Evolutionary conservation across 2,888 invertebrate genomes (phyloP).

Genomic region (Abscondita cerata): DNA sequence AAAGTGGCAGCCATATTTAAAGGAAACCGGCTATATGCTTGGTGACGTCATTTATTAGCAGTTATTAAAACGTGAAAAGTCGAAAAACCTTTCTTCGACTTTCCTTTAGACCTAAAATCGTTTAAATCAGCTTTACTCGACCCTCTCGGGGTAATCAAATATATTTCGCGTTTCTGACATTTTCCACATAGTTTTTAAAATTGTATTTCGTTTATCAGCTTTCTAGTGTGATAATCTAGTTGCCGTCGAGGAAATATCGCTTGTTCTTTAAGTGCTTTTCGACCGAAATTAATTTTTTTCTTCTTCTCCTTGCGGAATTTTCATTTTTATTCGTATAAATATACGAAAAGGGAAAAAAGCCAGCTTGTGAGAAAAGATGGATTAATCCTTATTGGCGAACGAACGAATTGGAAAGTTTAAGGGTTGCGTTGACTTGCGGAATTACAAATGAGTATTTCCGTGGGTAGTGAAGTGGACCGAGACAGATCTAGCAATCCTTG

Average conservation of each 20-base stretch:
- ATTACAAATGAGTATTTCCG: slow-evolving; percentile 53
- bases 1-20: slow-evolving; percentile 53
- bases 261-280: slow-evolving; percentile 31
- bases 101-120: slow-evolving; percentile 47
- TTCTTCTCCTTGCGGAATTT: background rate
- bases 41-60: slow-evolving; percentile 55
- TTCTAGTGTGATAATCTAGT: slow-evolving; percentile 44
- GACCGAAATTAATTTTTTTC: background rate
- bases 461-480: slow-evolving; percentile 48
- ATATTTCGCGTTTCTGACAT: slow-evolving; percentile 51
- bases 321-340: too few species aligned
- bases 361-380: slow-evolving; percentile 34
- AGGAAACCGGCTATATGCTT: slow-evolving; percentile 51
- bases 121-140: slow-evolving; percentile 50
- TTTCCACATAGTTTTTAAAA: slow-evolving; percentile 55
- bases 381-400: too few species aligned
- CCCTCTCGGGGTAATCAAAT: slow-evolving; percentile 50
- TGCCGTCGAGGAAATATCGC: too few species aligned
- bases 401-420: slow-evolving; percentile 39
- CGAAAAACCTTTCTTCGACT: slow-evolving; percentile 41
- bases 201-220: slow-evolving; percentile 54
- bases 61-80: slow-evolving; percentile 48
- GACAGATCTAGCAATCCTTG: slow-evolving; percentile 51
- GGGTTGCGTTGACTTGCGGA: slow-evolving; percentile 39
- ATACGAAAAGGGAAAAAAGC: background rate